phyloP scores from a whole-genome alignment of 2,888 invertebrate genomes.

The Xestoiulus laeticollis region DNA sequence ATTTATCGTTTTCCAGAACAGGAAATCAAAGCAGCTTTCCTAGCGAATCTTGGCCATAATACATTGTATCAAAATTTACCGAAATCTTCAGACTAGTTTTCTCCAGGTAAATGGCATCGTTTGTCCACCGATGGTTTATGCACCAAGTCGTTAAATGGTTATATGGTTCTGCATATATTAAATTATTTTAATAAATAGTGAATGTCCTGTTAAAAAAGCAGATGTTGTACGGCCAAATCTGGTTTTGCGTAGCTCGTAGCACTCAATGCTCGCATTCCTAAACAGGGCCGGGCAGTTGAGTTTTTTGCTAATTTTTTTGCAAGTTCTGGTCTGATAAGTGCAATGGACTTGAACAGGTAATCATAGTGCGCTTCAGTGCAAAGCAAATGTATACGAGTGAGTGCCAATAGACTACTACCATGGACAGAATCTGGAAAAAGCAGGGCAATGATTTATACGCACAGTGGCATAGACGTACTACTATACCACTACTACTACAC shows the following conservation, averaged over 20 bases:
- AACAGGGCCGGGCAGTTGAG: constrained; percentile 13
- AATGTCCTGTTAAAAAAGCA: constrained; percentile 36
- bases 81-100: too few species aligned
- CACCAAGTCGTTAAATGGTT: constrained; percentile 17
- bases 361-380: constrained; percentile 19
- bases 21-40: too few species aligned
- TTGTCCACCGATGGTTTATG: not conserved
- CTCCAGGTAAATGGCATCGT: not conserved
- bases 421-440: not conserved
- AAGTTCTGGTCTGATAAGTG: constrained; percentile 32
- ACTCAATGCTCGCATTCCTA: constrained; percentile 29
- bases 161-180: not conserved
- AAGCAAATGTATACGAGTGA: not conserved
- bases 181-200: constrained; percentile 38
- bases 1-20: too few species aligned
- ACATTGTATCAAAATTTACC: too few species aligned
- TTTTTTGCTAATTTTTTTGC: constrained; percentile 3
- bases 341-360: constrained; percentile 1
- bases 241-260: constrained; percentile 28
- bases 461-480: constrained; percentile 5
- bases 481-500: not conserved
- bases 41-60: too few species aligned
- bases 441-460: constrained; percentile 18
- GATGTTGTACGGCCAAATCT: not conserved
- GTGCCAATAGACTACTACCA: not conserved